Conservation (phyloP, 1,140 invertebrate species). For the Scaptomyza hsui region DNA sequence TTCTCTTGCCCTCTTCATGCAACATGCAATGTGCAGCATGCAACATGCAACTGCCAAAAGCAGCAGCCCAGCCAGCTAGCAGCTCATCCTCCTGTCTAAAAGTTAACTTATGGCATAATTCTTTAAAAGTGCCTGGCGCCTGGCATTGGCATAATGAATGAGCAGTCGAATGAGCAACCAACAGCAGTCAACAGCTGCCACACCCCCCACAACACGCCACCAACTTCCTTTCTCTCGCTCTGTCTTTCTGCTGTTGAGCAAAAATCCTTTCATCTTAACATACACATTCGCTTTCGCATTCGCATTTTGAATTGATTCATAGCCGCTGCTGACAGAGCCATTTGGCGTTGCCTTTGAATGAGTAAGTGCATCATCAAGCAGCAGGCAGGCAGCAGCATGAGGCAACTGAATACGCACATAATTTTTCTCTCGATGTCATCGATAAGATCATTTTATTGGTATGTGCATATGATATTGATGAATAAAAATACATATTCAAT, state of each 20-base stretch:
- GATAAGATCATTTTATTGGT: conserved; percentile 51
- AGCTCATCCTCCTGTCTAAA: conserved; percentile 7
- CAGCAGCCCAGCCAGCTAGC: conserved; percentile 51
- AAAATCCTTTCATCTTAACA: conserved; percentile 36
- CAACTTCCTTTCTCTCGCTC: not conserved
- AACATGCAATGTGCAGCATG: conserved; percentile 58
- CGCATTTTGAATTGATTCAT: conserved; percentile 40
- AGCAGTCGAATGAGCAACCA: conserved; percentile 56
- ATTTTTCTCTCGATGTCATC: conserved; percentile 72
- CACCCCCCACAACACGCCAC: conserved; percentile 11
- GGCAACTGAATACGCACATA: conserved; percentile 61
- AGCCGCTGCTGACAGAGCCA: conserved; percentile 40
- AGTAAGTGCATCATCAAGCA: conserved; percentile 42
- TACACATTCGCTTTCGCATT: conserved; percentile 29
- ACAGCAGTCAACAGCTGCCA: conserved; percentile 55
- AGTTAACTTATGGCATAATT: conserved; percentile 78
- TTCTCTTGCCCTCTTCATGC: conserved; percentile 16
- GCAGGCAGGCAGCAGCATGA: conserved; percentile 1
- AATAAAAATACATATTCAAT: conserved; percentile 24
- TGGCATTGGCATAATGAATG: conserved; percentile 79
- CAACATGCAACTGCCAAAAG: conserved; percentile 56
- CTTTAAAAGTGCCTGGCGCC: conserved; percentile 60
- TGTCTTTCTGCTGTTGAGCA: not conserved
- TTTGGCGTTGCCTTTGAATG: conserved; percentile 41
- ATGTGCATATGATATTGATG: conserved; percentile 45